Base-by-base conservation (phyloP, 2,888 invertebrate genomes). In the Eristalis pertinax region DNA sequence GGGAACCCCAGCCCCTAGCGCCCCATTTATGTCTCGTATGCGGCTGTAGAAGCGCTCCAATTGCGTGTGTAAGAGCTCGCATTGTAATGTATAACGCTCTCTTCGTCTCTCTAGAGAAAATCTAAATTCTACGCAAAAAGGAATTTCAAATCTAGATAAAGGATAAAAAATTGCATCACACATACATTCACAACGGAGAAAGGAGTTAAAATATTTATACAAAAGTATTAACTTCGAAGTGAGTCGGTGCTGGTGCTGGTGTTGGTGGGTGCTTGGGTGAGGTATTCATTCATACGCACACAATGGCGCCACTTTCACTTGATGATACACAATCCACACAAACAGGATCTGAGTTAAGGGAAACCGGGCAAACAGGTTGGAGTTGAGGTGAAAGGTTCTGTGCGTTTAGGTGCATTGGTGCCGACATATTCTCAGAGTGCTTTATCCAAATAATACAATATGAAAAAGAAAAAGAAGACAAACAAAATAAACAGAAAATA, bases 391-490 rank as follows among this genome's bases (percentile, higher is more conserved):
- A 75, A 62, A 60, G 73, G 76, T 76, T 76, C 43, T 84, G 87
- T 87, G 87, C 87, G 87, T 80, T 73, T 83, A 73, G 76, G 87
- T 87, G 87, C 87, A 84, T 87, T 87, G 72, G 87, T 87, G 87
- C 84, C 76, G 68, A 79, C 80, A 77, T 84, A 80, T 87, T 84
- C 76, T 80, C 75, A 79, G 69, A 72, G 87, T 80, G 87, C 79
- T 84, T 74, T 80, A 79, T 84, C 75, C 80, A 83, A 50, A 50
- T 50, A 50, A 50, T 19, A 78, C 72, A 84, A 87, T 60, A 79
- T 10, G 56, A 70, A 70, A 67, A 38, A 5, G 3, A 60, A 69
- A 41, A 58, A n/a, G 50, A 68, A 73, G 22, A 74, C n/a, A n/a
- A n/a, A n/a, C n/a, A n/a, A n/a, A n/a, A 41, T 10, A 62, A 68